Base-by-base conservation (phyloP, 2,797 vertebrate species). In the Aphelocoma californica region DNA sequence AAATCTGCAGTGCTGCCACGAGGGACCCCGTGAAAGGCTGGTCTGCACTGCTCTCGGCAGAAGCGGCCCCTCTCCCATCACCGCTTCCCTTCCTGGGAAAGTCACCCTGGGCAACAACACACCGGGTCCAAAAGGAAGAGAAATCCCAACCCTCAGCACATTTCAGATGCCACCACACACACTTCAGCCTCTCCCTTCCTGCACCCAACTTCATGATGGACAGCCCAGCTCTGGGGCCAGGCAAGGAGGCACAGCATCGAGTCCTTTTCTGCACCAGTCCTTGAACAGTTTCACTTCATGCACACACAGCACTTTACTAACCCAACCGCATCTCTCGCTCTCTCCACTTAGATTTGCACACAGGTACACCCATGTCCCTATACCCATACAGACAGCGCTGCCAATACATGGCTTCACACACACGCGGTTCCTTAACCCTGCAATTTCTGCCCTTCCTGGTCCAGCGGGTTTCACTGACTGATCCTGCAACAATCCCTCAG, bases 11-110 rank as follows among this genome's bases (percentile, higher is more conserved):
- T 2, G 45, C 32, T 2, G 9, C 69, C 12, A 2, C 2, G 1
- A 1, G 0, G 4, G 44, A n/a, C 5, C 2, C 13, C 2, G 13
- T 0, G 0, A 12, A 10, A 48, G 61, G 17, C 32, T 7, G 13
- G 2, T 4, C 23, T 50, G 45, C 12, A 9, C 61, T 36, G 61
- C 57, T 47, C 64, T 20, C 21, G 4, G 9, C 50, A 47, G 17
- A 60, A 51, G 11, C 40, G 8, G 15, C 16, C 31, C 31, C 58
- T 66, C 36, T 38, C 36, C 48, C 10, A 28, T 21, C 36, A 26
- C 18, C 0, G 0, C 32, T 36, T 50, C 23, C 57, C 28, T 23
- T 51, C 45, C n/a, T 9, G 10, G 20, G 8, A 2, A 73, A 77
- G 28, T 38, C 70, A n/a, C 38, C 12, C 16, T 5, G 32, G 8